phyloP scores from a whole-genome alignment of 2,797 vertebrate species.

The Synanceia verrucosa region DNA sequence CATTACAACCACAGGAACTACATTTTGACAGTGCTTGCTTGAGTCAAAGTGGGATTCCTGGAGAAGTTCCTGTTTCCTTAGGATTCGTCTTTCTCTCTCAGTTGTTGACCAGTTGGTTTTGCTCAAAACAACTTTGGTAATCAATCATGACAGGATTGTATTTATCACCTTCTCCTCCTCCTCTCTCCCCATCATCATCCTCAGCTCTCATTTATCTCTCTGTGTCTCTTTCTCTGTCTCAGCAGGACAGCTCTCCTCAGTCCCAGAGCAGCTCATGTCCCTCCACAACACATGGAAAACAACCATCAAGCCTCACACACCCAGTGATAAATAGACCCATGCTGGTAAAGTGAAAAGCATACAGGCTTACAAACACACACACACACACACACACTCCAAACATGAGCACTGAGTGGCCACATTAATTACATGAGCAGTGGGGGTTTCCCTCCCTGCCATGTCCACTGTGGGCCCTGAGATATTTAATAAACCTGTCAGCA shows the following conservation, averaged over 20 bases:
- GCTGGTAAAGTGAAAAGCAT: slow-evolving; percentile 45
- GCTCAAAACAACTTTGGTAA: slow-evolving; percentile 38
- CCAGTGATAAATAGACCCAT: slow-evolving; percentile 47
- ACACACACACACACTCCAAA: slow-evolving; percentile 44
- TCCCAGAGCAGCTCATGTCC: slow-evolving; percentile 43
- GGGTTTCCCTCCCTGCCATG: slow-evolving; percentile 74
- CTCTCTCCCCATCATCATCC: slow-evolving; percentile 39
- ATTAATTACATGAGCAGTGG: slow-evolving; percentile 79
- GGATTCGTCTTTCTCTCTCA: neutral
- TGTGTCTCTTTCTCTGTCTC: slow-evolving; percentile 50
- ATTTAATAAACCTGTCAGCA: slow-evolving; percentile 84
- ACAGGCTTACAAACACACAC: slow-evolving; percentile 24
- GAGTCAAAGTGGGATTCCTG: neutral
- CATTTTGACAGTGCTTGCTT: neutral
- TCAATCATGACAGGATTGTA: slow-evolving; percentile 49
- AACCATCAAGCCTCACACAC: slow-evolving; percentile 34
- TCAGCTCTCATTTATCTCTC: slow-evolving; percentile 59
- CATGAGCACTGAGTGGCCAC: slow-evolving; percentile 69
- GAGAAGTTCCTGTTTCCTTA: neutral
- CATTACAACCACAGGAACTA: neutral
- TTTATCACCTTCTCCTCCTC: slow-evolving; percentile 12
- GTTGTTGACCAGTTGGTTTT: slow-evolving; percentile 19
- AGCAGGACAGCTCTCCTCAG: slow-evolving; percentile 45
- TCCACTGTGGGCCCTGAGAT: slow-evolving; percentile 68
- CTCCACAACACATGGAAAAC: slow-evolving; percentile 44